Conservation (phyloP, 2,113 vertebrate species). For the Campylomormyrus tamandua region DNA sequence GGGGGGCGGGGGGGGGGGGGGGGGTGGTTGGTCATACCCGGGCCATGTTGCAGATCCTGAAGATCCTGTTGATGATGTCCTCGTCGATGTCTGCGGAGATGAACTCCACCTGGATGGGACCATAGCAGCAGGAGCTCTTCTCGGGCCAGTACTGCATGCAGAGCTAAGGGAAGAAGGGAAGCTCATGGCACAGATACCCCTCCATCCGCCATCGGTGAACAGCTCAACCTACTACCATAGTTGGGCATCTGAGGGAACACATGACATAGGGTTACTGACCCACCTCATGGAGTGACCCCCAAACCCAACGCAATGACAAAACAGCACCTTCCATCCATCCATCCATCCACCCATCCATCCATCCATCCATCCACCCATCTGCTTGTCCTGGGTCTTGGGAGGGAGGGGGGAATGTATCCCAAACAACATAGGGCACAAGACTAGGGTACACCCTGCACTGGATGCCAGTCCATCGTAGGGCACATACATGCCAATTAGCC, state of each 20-base stretch:
- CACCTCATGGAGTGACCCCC: not conserved
- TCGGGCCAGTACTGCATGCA: slow-evolving; percentile 99
- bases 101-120: slow-evolving; percentile 93
- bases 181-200: not conserved
- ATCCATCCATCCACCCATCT: not conserved
- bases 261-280: not conserved
- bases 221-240: not conserved
- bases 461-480: not conserved
- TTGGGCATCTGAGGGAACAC: not conserved
- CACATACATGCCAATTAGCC: not conserved
- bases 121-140: slow-evolving; percentile 89
- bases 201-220: not conserved
- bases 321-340: not conserved
- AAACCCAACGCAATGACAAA: not conserved
- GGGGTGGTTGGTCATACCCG: slow-evolving; percentile 55
- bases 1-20: not conserved
- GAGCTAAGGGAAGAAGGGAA: slow-evolving; percentile 58
- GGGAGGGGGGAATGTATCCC: not conserved
- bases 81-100: slow-evolving; percentile 95
- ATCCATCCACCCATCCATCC: not conserved
- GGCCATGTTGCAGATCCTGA: slow-evolving; percentile 98
- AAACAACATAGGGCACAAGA: not conserved
- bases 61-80: slow-evolving; percentile 94
- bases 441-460: not conserved
- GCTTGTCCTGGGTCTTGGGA: not conserved